Evolutionary conservation across 1,140 invertebrate genomes (phyloP), one percentile per base, ranked within the genome.

Genomic region (Bombus affinis): DNA sequence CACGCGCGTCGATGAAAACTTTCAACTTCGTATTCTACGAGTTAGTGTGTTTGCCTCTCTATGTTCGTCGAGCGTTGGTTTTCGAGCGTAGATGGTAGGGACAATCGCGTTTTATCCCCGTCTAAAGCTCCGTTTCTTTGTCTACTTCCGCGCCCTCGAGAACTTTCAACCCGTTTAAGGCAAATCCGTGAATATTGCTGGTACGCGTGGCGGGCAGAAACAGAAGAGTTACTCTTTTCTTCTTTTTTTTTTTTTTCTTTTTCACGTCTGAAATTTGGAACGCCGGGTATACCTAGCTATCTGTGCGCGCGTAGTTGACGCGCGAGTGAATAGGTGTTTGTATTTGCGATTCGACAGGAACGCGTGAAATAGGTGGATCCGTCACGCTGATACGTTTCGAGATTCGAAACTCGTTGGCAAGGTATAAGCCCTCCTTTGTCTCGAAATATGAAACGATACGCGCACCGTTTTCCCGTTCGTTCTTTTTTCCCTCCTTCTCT

Each of bases 121-220:
- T 32, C 18, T 22, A 53, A 47, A 53, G 66, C 42, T 68, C 44
- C 65, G 2, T 68, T 74, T 74, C 59, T 79, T 65, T 83, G 42
- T 80, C 75, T 68, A 37, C 37, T 59, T 68, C 47, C 37, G 12
- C 32, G 9, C 68, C 28, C 28, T 57, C 35, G 66, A 62, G 44
- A 86, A 83, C 71, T 86, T 88, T 77, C 66, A 83, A 78, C 83
- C 75, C 80, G 68, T 90, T 90, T 86, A 90, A 88, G 83, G 80
- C 18, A 86, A 80, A 88, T 81, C 86, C 89, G 44, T 62, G 77
- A 59, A 90, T 88, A 90, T 90, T 88, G 53, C 66, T 47, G 59
- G 25, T n/a, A 59, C 89, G 81, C 53, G 59, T 73, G 65, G 32
- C n/a, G 68, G 13, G 3, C 22, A 47, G 44, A 85, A 28, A 39